Percentiles rank a stretch among this genome's conserved stretches.
Conservation (phyloP, 2,113 vertebrate species). For the Brachyhypopomus gauderio region DNA sequence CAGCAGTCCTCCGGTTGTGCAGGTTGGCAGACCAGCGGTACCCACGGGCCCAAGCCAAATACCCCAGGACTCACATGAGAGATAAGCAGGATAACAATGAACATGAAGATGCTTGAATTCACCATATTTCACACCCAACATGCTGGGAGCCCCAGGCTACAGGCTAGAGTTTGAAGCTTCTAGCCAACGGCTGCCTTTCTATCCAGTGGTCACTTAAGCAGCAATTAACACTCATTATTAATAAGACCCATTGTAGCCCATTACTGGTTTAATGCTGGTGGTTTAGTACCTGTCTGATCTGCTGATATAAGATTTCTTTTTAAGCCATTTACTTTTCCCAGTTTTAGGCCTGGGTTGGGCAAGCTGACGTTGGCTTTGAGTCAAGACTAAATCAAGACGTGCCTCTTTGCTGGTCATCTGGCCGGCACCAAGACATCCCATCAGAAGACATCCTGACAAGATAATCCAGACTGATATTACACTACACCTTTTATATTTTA, state of each 20-base stretch:
- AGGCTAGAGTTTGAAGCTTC: not conserved
- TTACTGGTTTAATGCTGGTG: not conserved
- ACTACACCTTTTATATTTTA: too few relatives aligned
- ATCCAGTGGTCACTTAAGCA: constrained; percentile 29
- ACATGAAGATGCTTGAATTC: constrained; percentile 43
- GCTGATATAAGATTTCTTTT: not conserved
- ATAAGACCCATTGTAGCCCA: not conserved
- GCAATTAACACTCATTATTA: not conserved
- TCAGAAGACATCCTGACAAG: too few relatives aligned
- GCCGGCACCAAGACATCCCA: too few relatives aligned
- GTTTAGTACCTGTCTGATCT: constrained; percentile 21
- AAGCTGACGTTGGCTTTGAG: not conserved
- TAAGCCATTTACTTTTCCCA: not conserved
- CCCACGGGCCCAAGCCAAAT: constrained; percentile 55
- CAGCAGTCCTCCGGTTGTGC: not conserved
- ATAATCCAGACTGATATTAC: too few relatives aligned
- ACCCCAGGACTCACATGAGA: constrained; percentile 59
- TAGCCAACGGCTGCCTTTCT: not conserved
- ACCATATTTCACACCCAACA: constrained; percentile 34
- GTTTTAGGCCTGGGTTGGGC: not conserved
- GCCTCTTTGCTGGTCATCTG: too few relatives aligned
- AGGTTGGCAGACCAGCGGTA: constrained; percentile 5
- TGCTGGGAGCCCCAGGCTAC: constrained; percentile 16
- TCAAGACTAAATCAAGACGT: not conserved
- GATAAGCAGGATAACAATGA: constrained; percentile 53